phyloP scores from a whole-genome alignment of 2,888 invertebrate genomes.

The Clanis bilineata region DNA sequence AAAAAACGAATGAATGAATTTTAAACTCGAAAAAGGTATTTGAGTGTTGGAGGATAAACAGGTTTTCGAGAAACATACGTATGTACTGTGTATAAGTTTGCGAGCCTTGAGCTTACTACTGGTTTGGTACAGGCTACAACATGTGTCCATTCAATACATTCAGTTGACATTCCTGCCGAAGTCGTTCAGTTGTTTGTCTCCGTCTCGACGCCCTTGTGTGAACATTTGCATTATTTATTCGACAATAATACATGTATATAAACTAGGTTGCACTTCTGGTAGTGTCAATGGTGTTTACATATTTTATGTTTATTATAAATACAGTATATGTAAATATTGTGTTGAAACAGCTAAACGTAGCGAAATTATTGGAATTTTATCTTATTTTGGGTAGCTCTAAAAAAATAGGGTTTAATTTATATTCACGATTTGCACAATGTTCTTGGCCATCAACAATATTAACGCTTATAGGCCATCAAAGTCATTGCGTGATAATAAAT shows the following conservation, averaged over 20 bases:
- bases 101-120: constrained; percentile 9
- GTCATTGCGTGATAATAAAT: too few species aligned
- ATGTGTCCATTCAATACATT: background rate
- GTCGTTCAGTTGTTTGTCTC: background rate
- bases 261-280: background rate
- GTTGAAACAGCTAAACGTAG: background rate
- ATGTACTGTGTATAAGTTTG: background rate
- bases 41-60: background rate
- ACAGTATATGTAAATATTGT: too few species aligned
- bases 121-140: background rate
- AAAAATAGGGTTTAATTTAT: too few species aligned
- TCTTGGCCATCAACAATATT: too few species aligned
- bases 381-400: too few species aligned
- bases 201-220: background rate
- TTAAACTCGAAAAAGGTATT: background rate
- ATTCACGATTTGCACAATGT: too few species aligned
- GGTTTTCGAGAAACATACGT: background rate
- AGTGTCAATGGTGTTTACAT: too few species aligned
- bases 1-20: background rate
- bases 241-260: background rate
- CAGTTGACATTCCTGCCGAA: background rate
- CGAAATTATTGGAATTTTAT: too few species aligned
- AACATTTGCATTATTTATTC: background rate
- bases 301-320: background rate
- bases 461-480: too few species aligned